Base-by-base conservation (phyloP, 2,888 invertebrate species). In the Apocheima hispidaria region DNA sequence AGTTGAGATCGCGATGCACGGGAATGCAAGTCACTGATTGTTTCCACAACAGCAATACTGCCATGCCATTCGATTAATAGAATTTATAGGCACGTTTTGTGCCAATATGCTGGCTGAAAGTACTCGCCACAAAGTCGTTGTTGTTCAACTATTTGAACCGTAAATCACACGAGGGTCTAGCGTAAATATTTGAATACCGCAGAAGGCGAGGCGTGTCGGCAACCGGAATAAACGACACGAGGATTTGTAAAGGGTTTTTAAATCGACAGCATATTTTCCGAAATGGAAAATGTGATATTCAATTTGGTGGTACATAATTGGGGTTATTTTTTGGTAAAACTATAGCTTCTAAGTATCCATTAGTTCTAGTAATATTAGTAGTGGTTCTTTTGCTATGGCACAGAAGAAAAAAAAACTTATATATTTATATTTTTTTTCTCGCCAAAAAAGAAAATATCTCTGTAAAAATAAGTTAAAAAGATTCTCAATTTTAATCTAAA, bases 101-200 rank as follows among this genome's bases (percentile, higher is more conserved):
- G 9, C 18, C 38, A 38, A 38, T 18, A 4, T 20, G 38, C 20
- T 12, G 18, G 20, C 38, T 18, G 38, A 38, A 38, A 38, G 20
- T 10, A 6, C 16, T 16, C 10, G 10, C 5, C 14, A 4, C 30
- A 16, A 23, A 33, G 18, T 12, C n/a, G 14, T 35, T 50, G 54
- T 54, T 46, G 16, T n/a, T n/a, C 40, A 61, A 61, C 51, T 52
- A 56, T 51, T 61, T 35, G 0, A 28, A 0, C 79, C 55, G 75
- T 80, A 56, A 76, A 44, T 16, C 75, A 64, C 67, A 9, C 53
- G 57, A 57, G 59, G 70, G 63, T 73, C 70, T 63, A 73, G 69
- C 75, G 77, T 84, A 83, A 85, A 86, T 84, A 84, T 85, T 84
- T 81, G 86, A 83, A 82, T 82, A 78, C 73, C 63, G 52, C 75